Evolutionary conservation across 2,888 invertebrate genomes (phyloP), one percentile per base, ranked within the genome.

Genomic region (Nematopogon swammerdamellus): DNA sequence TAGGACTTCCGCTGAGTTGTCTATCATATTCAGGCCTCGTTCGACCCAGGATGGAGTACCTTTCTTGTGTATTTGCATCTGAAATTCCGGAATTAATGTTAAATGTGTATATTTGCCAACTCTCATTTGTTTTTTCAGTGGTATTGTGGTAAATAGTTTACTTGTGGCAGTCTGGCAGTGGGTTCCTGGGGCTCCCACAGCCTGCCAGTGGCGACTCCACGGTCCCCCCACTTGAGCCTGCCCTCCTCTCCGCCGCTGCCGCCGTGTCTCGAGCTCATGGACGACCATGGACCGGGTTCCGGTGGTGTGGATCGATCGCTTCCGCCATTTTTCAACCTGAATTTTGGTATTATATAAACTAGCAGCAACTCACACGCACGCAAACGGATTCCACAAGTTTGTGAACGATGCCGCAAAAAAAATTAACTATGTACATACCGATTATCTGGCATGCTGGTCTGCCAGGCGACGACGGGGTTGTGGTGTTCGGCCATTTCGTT

Each of bases 141-240:
- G n/a, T n/a, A n/a, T n/a, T n/a, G n/a, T n/a, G n/a, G n/a, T n/a
- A n/a, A n/a, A n/a, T n/a, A n/a, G n/a, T n/a, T n/a, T 57, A 80
- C 80, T 68, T 79, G 80, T 51, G 81, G 82, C 47, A 82, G 61
- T 55, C 81, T 66, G 29, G 71, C 76, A 47, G 67, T 77, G 3
- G 80, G 76, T 5, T 71, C 72, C 18, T 77, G 75, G 19, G 85
- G 84, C 57, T 86, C 86, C 87, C 87, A 88, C 30, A 87, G 81
- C 50, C 85, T 82, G 14, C 85, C 86, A 2, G 85, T 84, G 45
- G 85, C 85, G 25, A 86, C 83, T 1, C 85, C 86, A 51, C 85
- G 81, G 65, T 88, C 89, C 10, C 87, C 87, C 91, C 91, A 91
- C 55, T 87, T 85, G 1, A 84, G 83, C 2, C 89, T 77, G 25